Conservation (phyloP, 2,888 invertebrate species). For the Acanthosoma haemorrhoidale region DNA sequence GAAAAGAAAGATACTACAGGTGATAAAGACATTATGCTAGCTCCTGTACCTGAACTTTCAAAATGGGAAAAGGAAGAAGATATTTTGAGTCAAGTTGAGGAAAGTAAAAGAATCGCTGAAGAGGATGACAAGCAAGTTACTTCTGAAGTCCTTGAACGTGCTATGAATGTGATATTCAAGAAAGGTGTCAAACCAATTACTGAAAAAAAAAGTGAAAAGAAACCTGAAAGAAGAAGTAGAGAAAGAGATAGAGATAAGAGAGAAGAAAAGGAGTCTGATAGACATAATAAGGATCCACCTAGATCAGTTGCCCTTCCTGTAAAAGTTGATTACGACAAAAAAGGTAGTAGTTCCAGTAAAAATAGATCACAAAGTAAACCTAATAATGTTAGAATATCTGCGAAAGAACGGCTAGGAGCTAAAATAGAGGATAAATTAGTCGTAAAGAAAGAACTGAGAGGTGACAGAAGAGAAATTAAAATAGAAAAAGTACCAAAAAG, state of each 20-base stretch:
- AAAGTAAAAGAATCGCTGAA: slow-evolving; percentile 43
- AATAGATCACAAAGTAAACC: slow-evolving; percentile 41
- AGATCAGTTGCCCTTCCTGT: slow-evolving; percentile 30
- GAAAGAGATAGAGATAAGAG: slow-evolving; percentile 33
- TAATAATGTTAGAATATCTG: slow-evolving; percentile 59
- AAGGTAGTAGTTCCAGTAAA: slow-evolving; percentile 13
- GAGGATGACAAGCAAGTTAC: slow-evolving; percentile 62
- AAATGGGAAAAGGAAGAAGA: slow-evolving; percentile 80
- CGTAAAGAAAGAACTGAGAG: slow-evolving; percentile 29
- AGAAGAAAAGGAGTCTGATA: slow-evolving; percentile 32
- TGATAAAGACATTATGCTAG: slow-evolving; percentile 59
- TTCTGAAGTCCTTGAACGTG: slow-evolving; percentile 80
- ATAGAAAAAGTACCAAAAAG: slow-evolving; percentile 31
- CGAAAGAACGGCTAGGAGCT: slow-evolving; percentile 73
- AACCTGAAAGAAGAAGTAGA: slow-evolving; percentile 43
- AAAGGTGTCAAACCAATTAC: slow-evolving; percentile 77
- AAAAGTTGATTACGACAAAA: slow-evolving; percentile 32
- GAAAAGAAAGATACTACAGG: slow-evolving; percentile 41
- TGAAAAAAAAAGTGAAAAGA: slow-evolving; percentile 48
- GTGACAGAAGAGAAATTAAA: slow-evolving; percentile 32
- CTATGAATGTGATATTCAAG: slow-evolving; percentile 86
- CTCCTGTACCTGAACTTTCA: slow-evolving; percentile 71
- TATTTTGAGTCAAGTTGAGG: slow-evolving; percentile 45
- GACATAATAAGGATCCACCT: slow-evolving; percentile 22
- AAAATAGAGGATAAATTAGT: slow-evolving; percentile 59